phyloP scores from a whole-genome alignment of 2,113 vertebrate species.

The Leptosomus discolor region DNA sequence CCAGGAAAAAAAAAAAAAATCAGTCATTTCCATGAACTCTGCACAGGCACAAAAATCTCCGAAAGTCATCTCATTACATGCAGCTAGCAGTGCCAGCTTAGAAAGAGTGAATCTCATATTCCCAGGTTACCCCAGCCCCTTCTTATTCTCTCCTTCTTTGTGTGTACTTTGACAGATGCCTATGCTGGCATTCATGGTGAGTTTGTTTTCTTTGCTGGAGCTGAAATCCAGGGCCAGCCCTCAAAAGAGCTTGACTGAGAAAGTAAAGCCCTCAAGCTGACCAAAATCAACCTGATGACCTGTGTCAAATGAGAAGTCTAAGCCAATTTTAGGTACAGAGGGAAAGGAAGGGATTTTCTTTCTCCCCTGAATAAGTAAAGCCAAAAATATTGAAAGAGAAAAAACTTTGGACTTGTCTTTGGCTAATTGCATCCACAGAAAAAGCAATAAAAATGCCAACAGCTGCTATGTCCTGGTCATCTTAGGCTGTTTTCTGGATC shows the following conservation, averaged over 20 bases:
- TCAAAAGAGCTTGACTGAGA: background rate
- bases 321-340: background rate
- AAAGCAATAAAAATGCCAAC: background rate
- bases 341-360: background rate
- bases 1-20: background rate
- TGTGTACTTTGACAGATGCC: background rate
- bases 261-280: background rate
- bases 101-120: background rate
- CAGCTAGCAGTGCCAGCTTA: background rate
- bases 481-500: background rate
- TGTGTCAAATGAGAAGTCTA: background rate
- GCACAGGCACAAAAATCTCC: background rate
- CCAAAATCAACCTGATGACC: background rate
- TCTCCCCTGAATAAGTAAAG: background rate
- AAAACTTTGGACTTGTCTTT: background rate
- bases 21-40: background rate
- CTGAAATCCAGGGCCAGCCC: background rate
- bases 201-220: background rate
- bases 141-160: background rate
- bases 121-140: background rate
- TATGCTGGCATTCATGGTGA: background rate
- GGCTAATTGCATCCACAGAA: background rate
- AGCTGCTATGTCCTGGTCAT: background rate
- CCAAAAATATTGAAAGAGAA: background rate
- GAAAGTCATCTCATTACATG: background rate